Base-by-base conservation (phyloP, 2,797 vertebrate genomes). In the Melanotaenia nigrans region DNA sequence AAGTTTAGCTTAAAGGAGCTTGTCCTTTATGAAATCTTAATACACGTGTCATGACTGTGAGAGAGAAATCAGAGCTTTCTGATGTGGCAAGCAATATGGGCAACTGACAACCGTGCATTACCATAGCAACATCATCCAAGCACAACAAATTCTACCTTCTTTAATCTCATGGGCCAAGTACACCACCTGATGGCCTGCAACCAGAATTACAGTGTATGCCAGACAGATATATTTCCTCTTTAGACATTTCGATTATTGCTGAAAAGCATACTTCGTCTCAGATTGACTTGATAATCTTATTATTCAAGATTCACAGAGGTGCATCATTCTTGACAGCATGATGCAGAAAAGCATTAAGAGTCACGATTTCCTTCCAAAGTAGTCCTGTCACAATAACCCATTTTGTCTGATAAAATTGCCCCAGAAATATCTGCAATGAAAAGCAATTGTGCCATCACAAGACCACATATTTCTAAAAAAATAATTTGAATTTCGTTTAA, bases 101-200 rank as follows among this genome's bases (percentile, higher is more conserved):
- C 25, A 77, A 82, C 51, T 82, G 80, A 85, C 72, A 81, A 84
- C 73, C 28, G 64, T 54, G 64, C 24, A 86, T 91, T 82, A 69
- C 90, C 92, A 93, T 92, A 79, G 93, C 89, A 93, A 93, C 90
- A 85, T 65, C 68, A 81, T 78, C 75, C 64, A 62, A 63, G 62
- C 47, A 42, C 62, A 81, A 56, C 35, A 71, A 36, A 65, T 40
- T 74, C n/a, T 78, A 71, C 68, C 56, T 76, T 5, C 51, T 25
- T 56, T 75, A 84, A 77, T 79, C 70, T 77, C 76, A 77, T 68
- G 67, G 73, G 82, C 78, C 74, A 73, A 88, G 62, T 90, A 90
- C 91, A 82, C 90, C 90, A 89, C 88, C 92, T 84, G 71, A 86
- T 90, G 91, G 91, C 58, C 57, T 74, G 18, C 9, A 67, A 76